Base-by-base conservation (phyloP, 64 coral and sea anemone genomes). In the Anthopleura sola region DNA sequence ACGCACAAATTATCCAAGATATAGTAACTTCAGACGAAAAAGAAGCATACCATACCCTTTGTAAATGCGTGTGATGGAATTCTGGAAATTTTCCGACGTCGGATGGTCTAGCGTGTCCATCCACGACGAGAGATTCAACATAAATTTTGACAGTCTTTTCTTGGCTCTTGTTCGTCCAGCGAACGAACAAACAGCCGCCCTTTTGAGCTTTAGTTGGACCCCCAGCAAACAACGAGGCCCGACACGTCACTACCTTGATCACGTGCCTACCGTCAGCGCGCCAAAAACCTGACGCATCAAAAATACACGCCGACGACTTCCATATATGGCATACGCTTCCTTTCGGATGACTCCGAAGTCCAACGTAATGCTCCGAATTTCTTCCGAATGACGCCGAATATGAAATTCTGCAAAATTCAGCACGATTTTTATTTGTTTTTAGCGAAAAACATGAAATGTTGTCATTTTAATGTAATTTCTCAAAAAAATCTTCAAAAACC, bases 71-170 rank as follows among this genome's bases (percentile, higher is more conserved):
- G 87, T 87, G 89, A 97, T 84, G 85, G 90, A 87, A 79, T 91
- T 87, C 85, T 91, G 91, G 90, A 92, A 97, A 88, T 86, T 97
- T 97, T 99, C 89, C 75, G 90, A 95, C 85, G 93, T 90, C 85
- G 90, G 97, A 99, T 99, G 97, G 97, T 89, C 87, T 90, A 91
- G 80, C 84, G 90, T 99, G 94, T 99, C 97, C 97, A 99, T 99
- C 87, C 97, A 99, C 93, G 93, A 83, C 90, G 60, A 81, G 38
- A 91, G 97, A 99, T 99, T 90, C 97, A 75, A 71, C 88, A 90
- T 60, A 90, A 74, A 80, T 82, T 77, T 68, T 81, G 80, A 55
- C 66, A 44, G 84, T 82, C 89, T 71, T 89, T 95, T 88, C 28
- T 86, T 56, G 84, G 85, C 82, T 87, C 83, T 53, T 77, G 84